These are phyloP conservation scores for Colius striatus DNA, from an alignment of 2,113 vertebrate species.

Conservation along the genomic window DNA sequence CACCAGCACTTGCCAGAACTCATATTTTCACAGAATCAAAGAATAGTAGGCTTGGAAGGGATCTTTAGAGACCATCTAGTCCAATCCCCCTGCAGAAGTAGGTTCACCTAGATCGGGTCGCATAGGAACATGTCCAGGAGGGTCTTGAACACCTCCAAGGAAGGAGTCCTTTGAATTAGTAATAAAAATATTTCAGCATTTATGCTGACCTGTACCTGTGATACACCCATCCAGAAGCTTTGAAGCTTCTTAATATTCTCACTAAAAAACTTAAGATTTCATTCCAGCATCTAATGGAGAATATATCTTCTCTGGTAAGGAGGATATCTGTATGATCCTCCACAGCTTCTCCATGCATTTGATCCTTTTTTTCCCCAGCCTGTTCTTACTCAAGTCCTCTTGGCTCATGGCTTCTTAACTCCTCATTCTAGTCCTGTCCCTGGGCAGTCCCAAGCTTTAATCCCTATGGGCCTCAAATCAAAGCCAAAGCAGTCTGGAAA, in stretches of 20 bases:
- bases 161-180: background rate
- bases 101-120: too few species aligned
- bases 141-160: too few species aligned
- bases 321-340: background rate
- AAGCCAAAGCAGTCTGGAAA: background rate
- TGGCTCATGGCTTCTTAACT: background rate
- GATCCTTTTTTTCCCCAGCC: background rate
- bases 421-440: background rate
- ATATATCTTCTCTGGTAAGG: background rate
- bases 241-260: background rate
- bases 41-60: too few species aligned
- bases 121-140: too few species aligned
- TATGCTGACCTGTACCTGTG: rapidly evolving
- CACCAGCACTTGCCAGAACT: background rate
- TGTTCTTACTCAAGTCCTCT: background rate
- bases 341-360: background rate
- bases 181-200: background rate
- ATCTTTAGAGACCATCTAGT: too few species aligned
- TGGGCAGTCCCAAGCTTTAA: background rate
- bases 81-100: too few species aligned
- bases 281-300: background rate
- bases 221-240: background rate
- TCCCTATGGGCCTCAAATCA: rapidly evolving
- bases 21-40: background rate
- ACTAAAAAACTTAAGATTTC: background rate